Percentiles rank a stretch among this genome's conserved stretches.
These are phyloP conservation scores for Cotesia vestalis DNA, from an alignment of 1,140 invertebrate genomes.

Conservation along the genomic window DNA sequence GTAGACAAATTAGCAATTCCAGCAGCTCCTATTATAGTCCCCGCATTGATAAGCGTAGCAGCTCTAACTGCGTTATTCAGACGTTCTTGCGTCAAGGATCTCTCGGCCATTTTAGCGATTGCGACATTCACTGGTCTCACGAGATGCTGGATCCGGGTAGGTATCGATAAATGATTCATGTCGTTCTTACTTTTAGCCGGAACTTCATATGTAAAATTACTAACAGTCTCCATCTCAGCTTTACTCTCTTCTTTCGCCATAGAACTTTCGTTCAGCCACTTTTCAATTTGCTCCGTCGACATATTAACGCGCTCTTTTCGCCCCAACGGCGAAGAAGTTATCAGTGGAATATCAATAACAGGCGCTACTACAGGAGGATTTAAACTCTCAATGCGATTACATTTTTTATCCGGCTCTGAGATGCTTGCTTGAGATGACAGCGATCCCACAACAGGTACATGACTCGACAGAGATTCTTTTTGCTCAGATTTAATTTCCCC, in stretches of 20 bases:
- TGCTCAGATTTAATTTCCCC: constrained; percentile 24
- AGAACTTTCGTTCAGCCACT: constrained; percentile 75
- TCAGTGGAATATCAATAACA: constrained; percentile 55
- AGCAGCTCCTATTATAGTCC: constrained; percentile 15
- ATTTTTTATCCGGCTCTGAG: constrained; percentile 43
- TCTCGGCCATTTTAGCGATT: constrained; percentile 59
- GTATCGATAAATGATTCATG: constrained; percentile 58
- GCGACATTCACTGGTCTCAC: constrained; percentile 64
- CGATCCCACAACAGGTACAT: constrained; percentile 28
- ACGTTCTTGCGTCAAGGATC: constrained; percentile 32
- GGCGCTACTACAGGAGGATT: constrained; percentile 37
- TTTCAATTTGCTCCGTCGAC: constrained; percentile 77
- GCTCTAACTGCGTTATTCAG: neutral
- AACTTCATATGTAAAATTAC: constrained; percentile 53
- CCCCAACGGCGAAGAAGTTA: constrained; percentile 40
- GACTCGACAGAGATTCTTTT: constrained; percentile 27
- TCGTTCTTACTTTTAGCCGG: constrained; percentile 49
- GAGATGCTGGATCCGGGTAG: constrained; percentile 61
- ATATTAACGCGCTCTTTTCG: constrained; percentile 76
- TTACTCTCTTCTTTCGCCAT: constrained; percentile 68
- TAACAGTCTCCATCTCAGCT: constrained; percentile 63
- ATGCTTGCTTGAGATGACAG: constrained; percentile 15
- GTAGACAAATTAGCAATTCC: constrained; percentile 25
- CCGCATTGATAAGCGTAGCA: neutral
- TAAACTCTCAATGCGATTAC: constrained; percentile 44